Base-by-base conservation (phyloP, 2,113 vertebrate species). In the Sclerurus mexicanus region DNA sequence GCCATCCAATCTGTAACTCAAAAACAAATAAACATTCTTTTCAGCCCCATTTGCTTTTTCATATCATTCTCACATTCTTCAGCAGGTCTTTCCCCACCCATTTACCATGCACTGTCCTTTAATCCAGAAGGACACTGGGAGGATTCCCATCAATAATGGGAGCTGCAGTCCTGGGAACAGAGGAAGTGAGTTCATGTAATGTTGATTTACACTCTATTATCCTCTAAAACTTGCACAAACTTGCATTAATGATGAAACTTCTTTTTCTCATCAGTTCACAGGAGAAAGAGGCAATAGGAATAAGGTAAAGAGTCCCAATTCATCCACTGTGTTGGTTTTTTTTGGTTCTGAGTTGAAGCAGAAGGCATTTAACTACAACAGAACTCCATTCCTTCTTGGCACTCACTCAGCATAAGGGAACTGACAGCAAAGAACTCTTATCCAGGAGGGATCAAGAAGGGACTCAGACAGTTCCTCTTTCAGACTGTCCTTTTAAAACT, bases 401-500 rank as follows among this genome's bases (percentile, higher is more conserved):
- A 72, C 78, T 93, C 87, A 59, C 75, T 92, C 66, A 94, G 72
- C 96, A 95, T 92, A 93, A 94, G 92, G 85, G 93, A 93, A 90
- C 92, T 96, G 96, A 96, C 95, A 97, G 92, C 87, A 96, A 80
- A 93, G 90, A 86, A 91, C 85, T 85, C 75, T 91, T 90, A 91
- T 90, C 93, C 95, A 96, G 95, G 82, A 91, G 82, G 78, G 87
- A 97, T 94, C 94, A 77, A 90, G 91, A 80, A 91, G 11, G 68
- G 85, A 92, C 85, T 49, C 44, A 18, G 14, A 50, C 62, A 72
- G 78, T 46, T 77, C 50, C 63, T 91, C 72, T 80, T 71, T 90
- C 63, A 88, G 46, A 71, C 47, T 96, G 78, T 83, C 82, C 55
- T 88, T 91, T 46, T 7, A 77, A 84, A 88, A 89, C 42, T 7